Base-by-base conservation (phyloP, 92 coral and sea anemone genomes). In the Isaurus tuberculatus region DNA sequence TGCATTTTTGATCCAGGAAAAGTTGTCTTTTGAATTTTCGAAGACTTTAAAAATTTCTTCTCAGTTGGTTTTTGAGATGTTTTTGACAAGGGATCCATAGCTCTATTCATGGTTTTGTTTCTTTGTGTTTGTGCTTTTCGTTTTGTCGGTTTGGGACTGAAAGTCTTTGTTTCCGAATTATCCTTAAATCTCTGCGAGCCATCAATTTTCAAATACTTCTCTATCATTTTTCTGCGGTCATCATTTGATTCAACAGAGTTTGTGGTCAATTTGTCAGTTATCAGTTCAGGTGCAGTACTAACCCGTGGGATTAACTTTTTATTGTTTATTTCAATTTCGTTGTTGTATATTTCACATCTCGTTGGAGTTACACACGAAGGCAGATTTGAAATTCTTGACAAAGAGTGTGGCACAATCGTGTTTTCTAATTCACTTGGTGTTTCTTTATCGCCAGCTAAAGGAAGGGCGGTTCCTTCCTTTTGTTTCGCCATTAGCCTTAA, bases 161-260 rank as follows among this genome's bases (percentile, higher is more conserved):
- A 34, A 77, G 33, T 23, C 58, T 77, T 58, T 37, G 68, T 37
- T 33, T 17, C 19, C 33, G 82, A 30, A 48, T 31, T 34, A 30
- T 23, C 14, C 23, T 55, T 60, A 28, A 34, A 8, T 14, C 15
- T 57, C 46, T 9, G 46, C 11, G 20, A 5, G 2, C 23, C 60
- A 33, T 26, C 43, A 30, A 34, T 58, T 14, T 33, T 43, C 31
- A 27, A 36, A 32, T n/a, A 32, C 68, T n/a, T 36, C 3, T 36
- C 51, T 11, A 36, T 17, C 13, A n/a, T 57, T 23, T 77, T 77
- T 30, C 40, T 20, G 1, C 9, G 33, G 0, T 25, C 34, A 36
- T 58, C 23, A 11, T 33, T 43, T 17, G 55, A 20, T 19, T 55
- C 63, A 2, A 26, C 19, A 55, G 23, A 2, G 22, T 55, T 20